Conservation (phyloP, 2,113 vertebrate genomes). For the Anhinga anhinga region DNA sequence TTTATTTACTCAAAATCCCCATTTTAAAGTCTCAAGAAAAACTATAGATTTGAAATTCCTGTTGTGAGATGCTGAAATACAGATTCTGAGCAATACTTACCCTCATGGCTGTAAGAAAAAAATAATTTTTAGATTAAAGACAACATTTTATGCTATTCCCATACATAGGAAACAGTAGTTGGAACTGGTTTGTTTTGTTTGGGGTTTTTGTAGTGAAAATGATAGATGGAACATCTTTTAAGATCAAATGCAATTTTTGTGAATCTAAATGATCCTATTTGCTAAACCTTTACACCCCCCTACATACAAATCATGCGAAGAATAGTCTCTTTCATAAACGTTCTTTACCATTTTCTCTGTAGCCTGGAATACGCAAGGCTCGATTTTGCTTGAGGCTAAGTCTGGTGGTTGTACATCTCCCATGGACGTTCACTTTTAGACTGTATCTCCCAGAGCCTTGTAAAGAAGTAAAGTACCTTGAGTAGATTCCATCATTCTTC, state of each 20-base stretch:
- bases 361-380: conserved; percentile 66
- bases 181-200: neutral
- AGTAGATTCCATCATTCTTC: conserved; percentile 76
- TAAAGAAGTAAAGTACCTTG: conserved; percentile 69
- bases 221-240: neutral
- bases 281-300: neutral
- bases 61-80: neutral
- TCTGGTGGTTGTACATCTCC: neutral
- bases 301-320: neutral
- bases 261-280: neutral
- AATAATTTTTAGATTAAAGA: neutral
- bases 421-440: conserved; percentile 68
- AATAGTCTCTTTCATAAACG: neutral
- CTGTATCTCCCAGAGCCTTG: conserved; percentile 65
- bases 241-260: neutral
- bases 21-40: neutral
- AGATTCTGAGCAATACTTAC: neutral
- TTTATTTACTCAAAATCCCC: neutral
- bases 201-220: neutral
- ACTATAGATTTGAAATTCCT: neutral
- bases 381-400: neutral
- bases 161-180: neutral
- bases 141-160: neutral
- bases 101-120: neutral
- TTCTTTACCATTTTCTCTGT: conserved; percentile 66